Evolutionary conservation across 2,797 vertebrate genomes (phyloP), one percentile per base, ranked within the genome.

Genomic region (Chloroceryle amazona): DNA sequence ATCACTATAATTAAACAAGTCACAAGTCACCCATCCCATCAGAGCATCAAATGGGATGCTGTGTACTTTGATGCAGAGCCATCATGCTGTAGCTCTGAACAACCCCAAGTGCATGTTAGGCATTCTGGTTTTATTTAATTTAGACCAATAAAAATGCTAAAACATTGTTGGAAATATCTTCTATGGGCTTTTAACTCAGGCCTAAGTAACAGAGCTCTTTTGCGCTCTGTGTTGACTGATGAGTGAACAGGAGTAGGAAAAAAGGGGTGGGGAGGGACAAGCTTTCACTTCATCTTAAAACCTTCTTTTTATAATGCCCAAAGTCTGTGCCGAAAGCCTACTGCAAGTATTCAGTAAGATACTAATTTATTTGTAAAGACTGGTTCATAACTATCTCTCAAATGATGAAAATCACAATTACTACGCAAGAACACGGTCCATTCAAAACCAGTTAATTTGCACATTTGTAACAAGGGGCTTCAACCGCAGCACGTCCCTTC

Each of bases 1-100:
- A 88, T 52, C 31, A 44, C 39, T 86, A 10, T 31, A 86, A 86
- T 84, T 62, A 87, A 81, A 70, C n/a, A 83, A 75, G 70, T 20
- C n/a, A 70, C n/a, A 83, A 75, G 70, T 20, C n/a, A 6, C 37
- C 70, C 35, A 26, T n/a, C 28, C 51, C 26, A 37, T 25, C 10
- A 10, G 9, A 68, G 51, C 35, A 71, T 83, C 66, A 79, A 70
- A n/a, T 10, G 14, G 25, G n/a, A 68, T 47, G 51, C 73, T 54
- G 7, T 7, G 4, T 17, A 83, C 42, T 21, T 52, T 41, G 18
- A 42, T 14, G 52, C 9, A 61, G 28, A 93, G 37, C 33, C n/a
- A 60, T 42, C 52, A 28, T 0, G 1, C 25, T 47, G 28, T 49
- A 18, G 8, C 16, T 87, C 54, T 47, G 22, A 87, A 79, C 9